Conservation (phyloP, 2,113 vertebrate genomes). For the Leucoraja erinaceus region DNA sequence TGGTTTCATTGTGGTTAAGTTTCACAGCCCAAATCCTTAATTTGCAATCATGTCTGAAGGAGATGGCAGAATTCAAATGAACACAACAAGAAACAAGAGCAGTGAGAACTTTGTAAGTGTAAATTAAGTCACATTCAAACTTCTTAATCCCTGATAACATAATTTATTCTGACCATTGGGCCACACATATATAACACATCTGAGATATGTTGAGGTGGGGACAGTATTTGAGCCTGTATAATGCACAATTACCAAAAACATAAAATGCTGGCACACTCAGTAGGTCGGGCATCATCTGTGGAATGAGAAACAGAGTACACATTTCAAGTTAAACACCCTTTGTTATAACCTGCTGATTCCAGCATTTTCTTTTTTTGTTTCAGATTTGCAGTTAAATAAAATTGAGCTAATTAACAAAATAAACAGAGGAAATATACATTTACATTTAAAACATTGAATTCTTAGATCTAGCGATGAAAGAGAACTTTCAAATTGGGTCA, state of each 20-base stretch:
- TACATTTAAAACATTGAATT: background rate
- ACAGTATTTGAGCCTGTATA: background rate
- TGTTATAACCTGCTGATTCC: no score
- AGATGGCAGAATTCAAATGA: background rate
- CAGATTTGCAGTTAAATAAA: no score
- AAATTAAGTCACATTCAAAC: background rate
- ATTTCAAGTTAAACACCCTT: no score
- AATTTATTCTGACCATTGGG: background rate
- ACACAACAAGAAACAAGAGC: background rate
- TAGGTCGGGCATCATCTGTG: no score
- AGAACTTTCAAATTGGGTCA: background rate
- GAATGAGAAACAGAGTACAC: no score
- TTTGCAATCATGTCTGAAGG: background rate
- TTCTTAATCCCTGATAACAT: background rate
- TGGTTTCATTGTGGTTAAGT: background rate
- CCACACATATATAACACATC: background rate
- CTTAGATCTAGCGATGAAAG: background rate
- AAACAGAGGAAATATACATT: background rate
- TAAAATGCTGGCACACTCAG: no score
- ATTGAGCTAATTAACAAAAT: background rate
- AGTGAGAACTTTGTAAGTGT: background rate
- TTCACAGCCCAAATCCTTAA: background rate
- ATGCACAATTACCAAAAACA: background rate
- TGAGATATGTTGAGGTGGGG: background rate
- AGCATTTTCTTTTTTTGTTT: no score